Evolutionary conservation across 2,888 invertebrate species (phyloP).

Genomic region (Chorisops tibialis): DNA sequence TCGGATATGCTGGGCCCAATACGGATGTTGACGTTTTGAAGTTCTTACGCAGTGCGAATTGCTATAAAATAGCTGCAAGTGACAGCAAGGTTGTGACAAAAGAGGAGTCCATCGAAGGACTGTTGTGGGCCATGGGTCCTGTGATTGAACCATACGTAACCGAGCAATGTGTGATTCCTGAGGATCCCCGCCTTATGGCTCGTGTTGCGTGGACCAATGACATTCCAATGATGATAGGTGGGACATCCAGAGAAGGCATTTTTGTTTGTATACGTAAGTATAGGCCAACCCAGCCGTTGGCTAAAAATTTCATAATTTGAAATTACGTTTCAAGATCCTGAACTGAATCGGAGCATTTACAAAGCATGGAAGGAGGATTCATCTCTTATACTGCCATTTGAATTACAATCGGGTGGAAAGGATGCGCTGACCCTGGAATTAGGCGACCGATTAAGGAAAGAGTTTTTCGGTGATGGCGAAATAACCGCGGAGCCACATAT

Average conservation of each 20-base stretch:
- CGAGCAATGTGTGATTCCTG: constrained; percentile 42
- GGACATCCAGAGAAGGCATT: constrained; percentile 48
- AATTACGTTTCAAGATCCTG: constrained; percentile 6
- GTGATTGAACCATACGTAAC: constrained; percentile 46
- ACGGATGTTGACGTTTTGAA: constrained; percentile 46
- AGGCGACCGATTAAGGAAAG: constrained; percentile 40
- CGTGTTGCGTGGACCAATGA: constrained; percentile 45
- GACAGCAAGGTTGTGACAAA: constrained; percentile 41
- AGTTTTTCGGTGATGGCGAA: constrained; percentile 43
- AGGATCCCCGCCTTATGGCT: constrained; percentile 40
- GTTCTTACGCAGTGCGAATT: constrained; percentile 41
- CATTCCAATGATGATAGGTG: constrained; percentile 48
- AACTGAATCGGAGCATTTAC: not conserved
- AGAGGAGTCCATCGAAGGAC: constrained; percentile 43
- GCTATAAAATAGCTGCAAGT: constrained; percentile 42
- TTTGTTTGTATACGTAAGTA: constrained; percentile 44
- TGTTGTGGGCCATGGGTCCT: constrained; percentile 47
- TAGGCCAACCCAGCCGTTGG: no score
- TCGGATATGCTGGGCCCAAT: constrained; percentile 42
- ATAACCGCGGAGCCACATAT: not conserved
- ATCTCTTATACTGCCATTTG: constrained; percentile 38
- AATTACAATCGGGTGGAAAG: constrained; percentile 39
- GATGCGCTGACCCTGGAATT: constrained; percentile 37
- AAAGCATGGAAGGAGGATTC: not conserved
- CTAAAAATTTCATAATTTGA: no score